A percentile compares a stretch with the other conserved stretches of the same genome.
These are phyloP conservation scores for Calyptommatus sinebrachiatus DNA, from an alignment of 2,113 vertebrate genomes.

Conservation along the genomic window DNA sequence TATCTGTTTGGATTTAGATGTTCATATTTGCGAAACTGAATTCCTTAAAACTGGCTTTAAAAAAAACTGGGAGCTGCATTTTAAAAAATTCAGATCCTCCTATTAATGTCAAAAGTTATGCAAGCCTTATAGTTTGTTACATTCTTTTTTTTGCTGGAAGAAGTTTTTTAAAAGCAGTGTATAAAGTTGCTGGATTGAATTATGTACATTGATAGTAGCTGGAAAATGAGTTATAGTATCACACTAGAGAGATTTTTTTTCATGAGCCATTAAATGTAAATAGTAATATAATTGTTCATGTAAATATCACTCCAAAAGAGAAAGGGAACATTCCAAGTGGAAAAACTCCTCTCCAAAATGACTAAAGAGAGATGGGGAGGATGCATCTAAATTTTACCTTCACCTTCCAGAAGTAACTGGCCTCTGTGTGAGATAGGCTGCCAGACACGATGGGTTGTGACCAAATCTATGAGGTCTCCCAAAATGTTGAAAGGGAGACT, in stretches of 20 bases:
- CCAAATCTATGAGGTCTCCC: background rate
- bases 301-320: background rate
- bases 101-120: slow-evolving; percentile 22
- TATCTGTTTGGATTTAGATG: slow-evolving; percentile 2
- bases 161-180: background rate
- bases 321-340: background rate
- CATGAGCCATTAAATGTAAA: background rate
- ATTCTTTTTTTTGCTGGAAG: slow-evolving; percentile 13
- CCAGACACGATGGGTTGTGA: too few relatives aligned
- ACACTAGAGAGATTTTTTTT: background rate
- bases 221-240: slow-evolving; percentile 23
- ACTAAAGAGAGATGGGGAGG: background rate
- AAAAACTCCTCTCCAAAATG: background rate
- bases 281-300: slow-evolving; percentile 12
- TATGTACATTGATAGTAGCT: slow-evolving; percentile 23
- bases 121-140: slow-evolving; percentile 9
- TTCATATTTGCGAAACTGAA: slow-evolving; percentile 14
- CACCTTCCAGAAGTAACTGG: too few relatives aligned
- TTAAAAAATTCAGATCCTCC: slow-evolving; percentile 13
- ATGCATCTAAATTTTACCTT: too few relatives aligned
- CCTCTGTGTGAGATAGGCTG: too few relatives aligned
- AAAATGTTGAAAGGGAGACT: background rate
- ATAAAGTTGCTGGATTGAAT: slow-evolving; percentile 22
- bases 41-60: background rate
- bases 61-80: background rate